phyloP scores from a whole-genome alignment of 2,797 vertebrate genomes.

The Cirrhinus molitorella region DNA sequence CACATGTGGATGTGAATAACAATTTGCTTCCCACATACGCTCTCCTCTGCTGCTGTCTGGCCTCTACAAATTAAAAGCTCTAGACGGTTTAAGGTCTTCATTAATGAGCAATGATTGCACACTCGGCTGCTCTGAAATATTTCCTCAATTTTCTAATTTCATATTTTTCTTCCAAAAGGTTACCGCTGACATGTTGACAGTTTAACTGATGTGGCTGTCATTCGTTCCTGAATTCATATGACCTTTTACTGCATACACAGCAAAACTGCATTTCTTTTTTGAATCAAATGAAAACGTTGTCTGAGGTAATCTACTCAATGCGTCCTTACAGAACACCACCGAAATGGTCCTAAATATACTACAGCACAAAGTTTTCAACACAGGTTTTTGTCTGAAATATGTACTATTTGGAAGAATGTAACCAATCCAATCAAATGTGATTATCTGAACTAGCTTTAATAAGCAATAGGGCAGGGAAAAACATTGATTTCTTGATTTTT shows the following conservation, averaged over 20 bases:
- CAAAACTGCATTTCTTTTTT: conserved; percentile 51
- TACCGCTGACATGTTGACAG: conserved; percentile 61
- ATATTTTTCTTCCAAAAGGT: conserved; percentile 66
- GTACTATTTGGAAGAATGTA: not conserved
- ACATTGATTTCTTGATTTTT: too few relatives aligned
- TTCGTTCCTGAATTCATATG: conserved; percentile 59
- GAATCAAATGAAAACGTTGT: conserved; percentile 53
- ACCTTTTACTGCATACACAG: conserved; percentile 56
- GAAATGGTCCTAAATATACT: not conserved
- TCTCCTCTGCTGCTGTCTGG: conserved; percentile 48
- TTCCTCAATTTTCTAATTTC: conserved; percentile 61
- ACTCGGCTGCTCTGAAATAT: conserved; percentile 56
- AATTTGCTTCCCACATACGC: conserved; percentile 58
- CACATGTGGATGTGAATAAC: conserved; percentile 57
- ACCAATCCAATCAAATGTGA: not conserved
- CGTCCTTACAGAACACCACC: not conserved
- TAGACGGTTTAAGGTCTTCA: conserved; percentile 52
- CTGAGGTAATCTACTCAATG: conserved; percentile 6
- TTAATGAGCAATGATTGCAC: conserved; percentile 62
- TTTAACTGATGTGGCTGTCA: conserved; percentile 64
- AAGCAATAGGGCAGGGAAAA: too few relatives aligned
- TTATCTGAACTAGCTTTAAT: not conserved
- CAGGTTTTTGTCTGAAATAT: not conserved
- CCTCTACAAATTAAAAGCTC: conserved; percentile 60
- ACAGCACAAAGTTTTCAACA: not conserved